Evolutionary conservation across 2,113 vertebrate genomes (phyloP), one percentile per base, ranked within the genome.

Genomic region (Pelusios castaneus): DNA sequence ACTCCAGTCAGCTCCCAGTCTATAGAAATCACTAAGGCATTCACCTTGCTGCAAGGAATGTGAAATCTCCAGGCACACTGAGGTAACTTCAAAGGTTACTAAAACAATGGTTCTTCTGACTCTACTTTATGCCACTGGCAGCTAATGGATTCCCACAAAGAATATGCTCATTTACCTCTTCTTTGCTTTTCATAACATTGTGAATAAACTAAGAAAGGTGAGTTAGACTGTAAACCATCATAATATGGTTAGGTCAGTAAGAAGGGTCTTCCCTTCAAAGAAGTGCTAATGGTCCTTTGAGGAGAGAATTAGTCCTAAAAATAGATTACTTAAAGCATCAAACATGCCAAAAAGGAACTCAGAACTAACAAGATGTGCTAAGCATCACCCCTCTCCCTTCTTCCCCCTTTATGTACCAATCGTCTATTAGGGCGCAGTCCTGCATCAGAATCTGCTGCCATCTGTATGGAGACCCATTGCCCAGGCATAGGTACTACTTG

Each of bases 141-240:
- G 80, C 92, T 90, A 89, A 41, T 34, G 49, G 54, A 78, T 19
- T 63, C 2, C 9, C 80, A 7, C 5, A 47, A 91, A 86, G 38
- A 90, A 58, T 8, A 87, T 89, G 43, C 38, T 55, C 4, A 43
- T 5, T 89, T 85, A 56, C 31, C n/a, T 75, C 82, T 45, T 80
- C 85, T 67, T 92, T 10, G 56, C 4, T 91, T 92, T 91, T 84
- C 47, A 14, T 55, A 89, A 21, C 11, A 22, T 89, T 91, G 63
- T 43, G 81, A 92, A 21, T 55, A 85, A 85, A 93, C 51, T 67
- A 51, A 14, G 76, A n/a, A 87, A 47, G 60, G 84, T 89, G n/a
- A 91, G 19, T 88, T 4, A 70, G 85, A 25, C 16, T 84, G 27
- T 43, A 82, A 10, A 78, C 80, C 89, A 84, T n/a, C 47, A 38